phyloP scores from a whole-genome alignment of 2,797 vertebrate genomes.

The Scleropages formosus region DNA sequence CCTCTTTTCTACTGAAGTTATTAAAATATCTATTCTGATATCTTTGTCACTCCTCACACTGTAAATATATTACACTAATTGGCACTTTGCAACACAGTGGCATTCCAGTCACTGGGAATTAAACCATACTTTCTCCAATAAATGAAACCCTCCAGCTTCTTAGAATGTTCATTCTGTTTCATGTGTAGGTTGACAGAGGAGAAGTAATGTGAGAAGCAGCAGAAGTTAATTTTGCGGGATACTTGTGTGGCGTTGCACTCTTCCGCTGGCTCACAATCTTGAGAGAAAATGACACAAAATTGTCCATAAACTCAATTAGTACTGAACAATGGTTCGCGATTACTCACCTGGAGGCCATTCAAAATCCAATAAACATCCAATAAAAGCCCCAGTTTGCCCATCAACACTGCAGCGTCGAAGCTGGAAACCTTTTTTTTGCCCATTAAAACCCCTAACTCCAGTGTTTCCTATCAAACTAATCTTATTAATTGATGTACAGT shows the following conservation, averaged over 20 bases:
- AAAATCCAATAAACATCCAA: constrained; percentile 18
- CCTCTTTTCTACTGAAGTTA: neutral
- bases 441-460: neutral
- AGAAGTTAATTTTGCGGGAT: neutral
- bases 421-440: neutral
- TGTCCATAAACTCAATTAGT: constrained; percentile 20
- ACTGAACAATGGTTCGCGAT: constrained; percentile 14
- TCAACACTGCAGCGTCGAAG: neutral
- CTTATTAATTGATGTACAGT: neutral
- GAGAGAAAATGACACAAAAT: constrained; percentile 11
- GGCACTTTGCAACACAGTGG: constrained; percentile 2
- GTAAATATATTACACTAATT: constrained; percentile 1
- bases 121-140: neutral
- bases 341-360: constrained; percentile 8
- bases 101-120: constrained; percentile 13
- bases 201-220: neutral
- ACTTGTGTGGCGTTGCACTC: neutral
- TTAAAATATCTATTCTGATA: neutral
- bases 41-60: neutral
- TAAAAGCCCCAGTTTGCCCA: neutral
- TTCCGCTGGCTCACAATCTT: neutral
- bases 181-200: neutral
- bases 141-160: constrained; percentile 4
- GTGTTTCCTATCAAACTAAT: neutral
- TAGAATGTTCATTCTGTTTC: neutral